Evolutionary conservation across 2,888 invertebrate species (phyloP).

Genomic region (Scaptomyza reducta): DNA sequence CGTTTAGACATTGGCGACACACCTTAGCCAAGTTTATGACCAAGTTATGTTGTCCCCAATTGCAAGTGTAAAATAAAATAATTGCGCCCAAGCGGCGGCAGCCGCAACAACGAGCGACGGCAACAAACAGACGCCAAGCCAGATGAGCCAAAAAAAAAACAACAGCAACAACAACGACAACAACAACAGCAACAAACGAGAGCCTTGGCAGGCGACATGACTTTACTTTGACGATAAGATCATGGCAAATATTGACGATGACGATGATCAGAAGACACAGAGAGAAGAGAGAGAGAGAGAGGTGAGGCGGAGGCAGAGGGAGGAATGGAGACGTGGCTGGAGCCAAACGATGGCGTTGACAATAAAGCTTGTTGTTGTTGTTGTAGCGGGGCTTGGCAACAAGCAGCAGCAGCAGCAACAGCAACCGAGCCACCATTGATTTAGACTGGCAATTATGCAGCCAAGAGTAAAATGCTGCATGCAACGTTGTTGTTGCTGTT

Average conservation of each 20-base stretch:
- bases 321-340: constrained; percentile 31
- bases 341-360: constrained; percentile 57
- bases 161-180: too few relatives aligned
- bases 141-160: constrained; percentile 30
- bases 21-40: constrained; percentile 49
- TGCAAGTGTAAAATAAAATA: constrained; percentile 74
- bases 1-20: constrained; percentile 22
- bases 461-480: constrained; percentile 11
- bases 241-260: constrained; percentile 75
- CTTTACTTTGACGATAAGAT: constrained; percentile 74
- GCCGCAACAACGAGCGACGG: background rate
- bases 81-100: constrained; percentile 70
- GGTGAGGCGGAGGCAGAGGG: constrained; percentile 19
- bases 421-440: constrained; percentile 66
- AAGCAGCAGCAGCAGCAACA: constrained; percentile 18
- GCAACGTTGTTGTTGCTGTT: constrained; percentile 30
- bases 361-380: constrained; percentile 33
- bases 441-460: constrained; percentile 78
- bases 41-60: constrained; percentile 61
- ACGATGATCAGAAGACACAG: constrained; percentile 43
- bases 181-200: constrained; percentile 12
- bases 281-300: background rate
- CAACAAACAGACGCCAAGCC: constrained; percentile 23
- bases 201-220: constrained; percentile 77
- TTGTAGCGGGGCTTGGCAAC: constrained; percentile 50